These are phyloP conservation scores for Eutrigla gurnardus DNA, from an alignment of 2,797 vertebrate genomes.

Conservation along the genomic window DNA sequence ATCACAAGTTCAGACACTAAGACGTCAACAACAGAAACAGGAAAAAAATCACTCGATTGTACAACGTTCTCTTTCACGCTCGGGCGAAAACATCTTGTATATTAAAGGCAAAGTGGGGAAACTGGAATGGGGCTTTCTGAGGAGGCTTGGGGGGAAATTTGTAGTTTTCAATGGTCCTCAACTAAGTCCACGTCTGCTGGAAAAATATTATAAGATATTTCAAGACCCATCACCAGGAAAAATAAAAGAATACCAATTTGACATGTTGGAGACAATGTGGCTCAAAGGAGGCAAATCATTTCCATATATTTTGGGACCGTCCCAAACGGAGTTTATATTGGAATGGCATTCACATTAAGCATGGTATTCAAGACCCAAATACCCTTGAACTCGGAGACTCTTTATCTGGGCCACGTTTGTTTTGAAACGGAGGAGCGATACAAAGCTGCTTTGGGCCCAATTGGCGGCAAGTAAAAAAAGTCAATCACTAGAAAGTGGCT, in stretches of 20 bases:
- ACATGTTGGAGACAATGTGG: background rate
- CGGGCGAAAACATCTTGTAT: background rate
- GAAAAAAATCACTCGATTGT: background rate
- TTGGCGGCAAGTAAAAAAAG: background rate
- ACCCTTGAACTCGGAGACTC: background rate
- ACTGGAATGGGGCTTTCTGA: background rate
- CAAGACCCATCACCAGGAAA: background rate
- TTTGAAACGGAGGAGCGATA: background rate
- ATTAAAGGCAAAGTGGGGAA: background rate
- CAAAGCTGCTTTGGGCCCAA: background rate
- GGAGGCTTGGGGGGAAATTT: background rate
- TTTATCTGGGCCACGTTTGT: background rate
- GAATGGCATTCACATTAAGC: background rate
- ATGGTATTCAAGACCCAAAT: background rate
- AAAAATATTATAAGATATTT: conserved; percentile 5
- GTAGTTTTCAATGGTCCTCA: background rate
- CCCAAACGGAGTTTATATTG: background rate
- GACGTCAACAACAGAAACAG: too few species aligned
- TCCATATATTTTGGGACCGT: conserved; percentile 3
- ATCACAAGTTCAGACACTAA: too few species aligned
- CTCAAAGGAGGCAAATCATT: background rate
- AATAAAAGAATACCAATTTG: background rate
- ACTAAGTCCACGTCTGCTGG: background rate
- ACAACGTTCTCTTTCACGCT: background rate
- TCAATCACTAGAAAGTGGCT: conserved; percentile 8